These are phyloP conservation scores for Gymnoscopelus braueri DNA, from an alignment of 2,797 vertebrate species.

Conservation along the genomic window DNA sequence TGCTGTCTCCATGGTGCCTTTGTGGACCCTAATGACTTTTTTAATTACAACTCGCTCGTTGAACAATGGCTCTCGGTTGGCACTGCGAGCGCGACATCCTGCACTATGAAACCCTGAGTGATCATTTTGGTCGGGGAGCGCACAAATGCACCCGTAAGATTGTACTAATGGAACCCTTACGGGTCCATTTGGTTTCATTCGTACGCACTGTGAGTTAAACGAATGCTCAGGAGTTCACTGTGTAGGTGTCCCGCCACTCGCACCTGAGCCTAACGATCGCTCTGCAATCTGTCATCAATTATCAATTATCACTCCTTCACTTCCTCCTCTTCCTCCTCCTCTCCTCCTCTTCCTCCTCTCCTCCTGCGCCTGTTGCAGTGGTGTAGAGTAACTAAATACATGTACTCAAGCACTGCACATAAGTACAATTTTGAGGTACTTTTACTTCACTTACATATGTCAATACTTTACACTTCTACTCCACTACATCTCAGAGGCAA, in stretches of 20 bases:
- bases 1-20: slow-evolving; percentile 54
- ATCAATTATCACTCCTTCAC: slow-evolving; percentile 42
- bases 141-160: too few relatives aligned
- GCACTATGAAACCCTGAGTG: not conserved
- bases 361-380: not conserved
- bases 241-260: slow-evolving; percentile 35
- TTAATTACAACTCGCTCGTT: slow-evolving; percentile 66
- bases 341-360: slow-evolving; percentile 17
- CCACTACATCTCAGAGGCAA: too few relatives aligned
- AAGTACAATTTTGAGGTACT: too few relatives aligned
- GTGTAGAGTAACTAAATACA: too few relatives aligned
- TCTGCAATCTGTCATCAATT: slow-evolving; percentile 53
- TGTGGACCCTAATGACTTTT: slow-evolving; percentile 63
- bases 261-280: slow-evolving; percentile 63
- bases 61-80: slow-evolving; percentile 45
- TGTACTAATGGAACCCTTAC: too few relatives aligned
- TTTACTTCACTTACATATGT: too few relatives aligned
- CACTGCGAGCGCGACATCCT: slow-evolving; percentile 40
- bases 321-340: slow-evolving; percentile 18
- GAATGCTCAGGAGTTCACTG: too few relatives aligned
- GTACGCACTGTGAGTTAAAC: too few relatives aligned
- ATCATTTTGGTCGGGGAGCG: too few relatives aligned
- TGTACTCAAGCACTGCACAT: too few relatives aligned
- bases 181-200: too few relatives aligned
- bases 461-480: too few relatives aligned